Percentiles rank a stretch among this genome's conserved stretches.
These are phyloP conservation scores for Hypomecis atomaria DNA, from an alignment of 2,888 invertebrate species.

Conservation along the genomic window DNA sequence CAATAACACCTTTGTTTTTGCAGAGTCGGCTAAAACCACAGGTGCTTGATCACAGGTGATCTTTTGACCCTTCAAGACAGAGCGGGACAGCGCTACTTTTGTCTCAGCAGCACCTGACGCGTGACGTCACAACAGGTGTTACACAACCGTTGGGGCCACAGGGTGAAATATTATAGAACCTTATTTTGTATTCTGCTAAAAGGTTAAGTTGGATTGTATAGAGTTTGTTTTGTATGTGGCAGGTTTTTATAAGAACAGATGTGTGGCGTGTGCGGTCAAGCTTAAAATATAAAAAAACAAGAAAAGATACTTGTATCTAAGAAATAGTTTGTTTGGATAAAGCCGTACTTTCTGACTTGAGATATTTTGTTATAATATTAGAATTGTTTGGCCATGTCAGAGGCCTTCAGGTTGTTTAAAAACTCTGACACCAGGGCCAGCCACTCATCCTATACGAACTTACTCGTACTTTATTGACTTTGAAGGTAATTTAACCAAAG, in stretches of 20 bases:
- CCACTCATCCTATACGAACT: no score
- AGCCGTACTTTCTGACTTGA: neutral
- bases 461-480: no score
- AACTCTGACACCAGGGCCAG: no score
- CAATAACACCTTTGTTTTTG: neutral
- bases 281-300: conserved; percentile 46
- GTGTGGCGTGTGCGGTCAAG: conserved; percentile 61
- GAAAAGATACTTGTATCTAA: conserved; percentile 3
- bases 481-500: no score
- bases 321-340: neutral
- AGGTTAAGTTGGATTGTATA: neutral
- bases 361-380: no score
- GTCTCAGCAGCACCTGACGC: conserved; percentile 57
- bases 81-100: conserved; percentile 41
- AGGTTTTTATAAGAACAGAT: conserved; percentile 48
- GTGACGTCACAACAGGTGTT: conserved; percentile 64
- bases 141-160: conserved; percentile 55
- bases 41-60: conserved; percentile 26
- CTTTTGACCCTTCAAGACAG: conserved; percentile 30
- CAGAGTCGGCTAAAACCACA: conserved; percentile 17
- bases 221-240: conserved; percentile 5
- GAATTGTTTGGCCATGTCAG: no score
- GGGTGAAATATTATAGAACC: conserved; percentile 35
- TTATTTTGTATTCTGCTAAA: conserved; percentile 19
- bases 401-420: no score